phyloP scores from a whole-genome alignment of 2,113 vertebrate genomes.

The Aix galericulata region DNA sequence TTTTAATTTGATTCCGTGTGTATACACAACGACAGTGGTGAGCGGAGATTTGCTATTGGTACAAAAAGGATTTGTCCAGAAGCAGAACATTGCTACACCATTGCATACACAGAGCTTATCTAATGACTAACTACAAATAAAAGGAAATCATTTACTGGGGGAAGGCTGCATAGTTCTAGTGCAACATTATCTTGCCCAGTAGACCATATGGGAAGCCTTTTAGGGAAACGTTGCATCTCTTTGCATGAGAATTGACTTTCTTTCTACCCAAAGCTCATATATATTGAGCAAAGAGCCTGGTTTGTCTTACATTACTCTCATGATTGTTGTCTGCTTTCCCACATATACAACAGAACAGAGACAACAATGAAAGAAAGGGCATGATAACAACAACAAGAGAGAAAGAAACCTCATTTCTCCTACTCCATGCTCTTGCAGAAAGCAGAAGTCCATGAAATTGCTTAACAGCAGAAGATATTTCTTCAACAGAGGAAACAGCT shows the following conservation, averaged over 20 bases:
- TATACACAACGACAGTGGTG: neutral
- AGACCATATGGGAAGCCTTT: neutral
- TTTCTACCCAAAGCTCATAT: neutral
- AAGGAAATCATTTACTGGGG: neutral
- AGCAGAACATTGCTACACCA: neutral
- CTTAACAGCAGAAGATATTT: neutral
- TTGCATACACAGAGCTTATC: no score
- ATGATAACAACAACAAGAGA: neutral
- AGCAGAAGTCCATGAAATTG: neutral
- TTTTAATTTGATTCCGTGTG: neutral
- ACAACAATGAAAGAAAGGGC: neutral
- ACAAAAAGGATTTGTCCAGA: neutral
- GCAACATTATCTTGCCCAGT: neutral
- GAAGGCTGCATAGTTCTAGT: neutral
- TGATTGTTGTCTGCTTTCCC: neutral
- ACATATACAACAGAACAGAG: neutral
- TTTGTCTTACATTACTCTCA: neutral
- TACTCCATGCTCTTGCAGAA: neutral
- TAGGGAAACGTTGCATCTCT: neutral
- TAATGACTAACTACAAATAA: neutral
- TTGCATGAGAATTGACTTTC: neutral
- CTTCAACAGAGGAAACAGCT: neutral
- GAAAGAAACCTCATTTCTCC: neutral
- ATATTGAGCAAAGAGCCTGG: neutral
- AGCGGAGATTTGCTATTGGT: neutral